Base-by-base conservation (phyloP, 2,797 vertebrate genomes). In the Pelobates cultripes region DNA sequence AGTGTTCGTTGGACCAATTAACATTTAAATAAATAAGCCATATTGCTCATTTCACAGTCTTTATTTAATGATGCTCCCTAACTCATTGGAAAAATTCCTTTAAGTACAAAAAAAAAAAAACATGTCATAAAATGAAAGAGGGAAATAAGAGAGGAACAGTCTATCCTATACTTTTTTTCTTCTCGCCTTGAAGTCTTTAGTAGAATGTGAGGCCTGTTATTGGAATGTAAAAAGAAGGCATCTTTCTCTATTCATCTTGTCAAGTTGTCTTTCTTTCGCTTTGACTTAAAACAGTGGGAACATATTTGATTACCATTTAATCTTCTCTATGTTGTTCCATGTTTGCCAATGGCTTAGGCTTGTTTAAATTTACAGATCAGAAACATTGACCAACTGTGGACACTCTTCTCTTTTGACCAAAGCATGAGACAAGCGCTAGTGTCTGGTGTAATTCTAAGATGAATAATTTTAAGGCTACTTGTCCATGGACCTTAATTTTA, bases 1-100 rank as follows among this genome's bases (percentile, higher is more conserved):
- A 93, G 94, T 96, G 92, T 96, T 97, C 97, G 96, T 97, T 97
- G 97, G 94, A 95, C 95, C 93, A 94, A 94, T 94, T 95, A 95
- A 95, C 93, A 94, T 95, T 94, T 95, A 95, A 94, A 94, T 94
- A 97, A 97, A 96, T 95, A 95, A 97, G 96, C 96, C 96, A 96
- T 97, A 97, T 98, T 98, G 97, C 96, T 98, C 96, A 97, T 98
- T 97, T 96, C 94, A 96, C 95, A 93, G 95, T 95, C 95, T 96
- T 97, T 98, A 98, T 98, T 97, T 97, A 98, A 98, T 96, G 95
- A 97, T 97, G 97, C 95, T 96, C 97, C 95, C 93, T 96, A 96
- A 96, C 96, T 97, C 96, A 96, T 96, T 95, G 96, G 96, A 96
- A 95, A 94, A 92, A 95, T 94, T 95, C 92, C 94, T 92, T 91